These are phyloP conservation scores for Oceanites oceanicus DNA, from an alignment of 2,113 vertebrate genomes.

Conservation along the genomic window DNA sequence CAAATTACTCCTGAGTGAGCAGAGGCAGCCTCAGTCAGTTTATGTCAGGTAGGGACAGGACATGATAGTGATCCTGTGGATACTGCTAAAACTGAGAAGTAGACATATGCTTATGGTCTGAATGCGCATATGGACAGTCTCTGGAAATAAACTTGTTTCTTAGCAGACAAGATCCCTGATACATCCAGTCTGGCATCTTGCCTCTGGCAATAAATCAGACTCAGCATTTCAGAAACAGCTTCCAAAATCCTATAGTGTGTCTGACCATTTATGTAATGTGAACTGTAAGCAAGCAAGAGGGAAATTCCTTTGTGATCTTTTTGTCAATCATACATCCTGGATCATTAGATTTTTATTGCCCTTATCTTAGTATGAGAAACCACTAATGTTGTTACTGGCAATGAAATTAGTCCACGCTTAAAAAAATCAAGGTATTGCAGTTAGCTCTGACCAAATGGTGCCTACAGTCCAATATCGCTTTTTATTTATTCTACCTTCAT, in stretches of 20 bases:
- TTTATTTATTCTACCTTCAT: background rate
- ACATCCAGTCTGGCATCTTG: conserved; percentile 21
- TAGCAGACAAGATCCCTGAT: conserved; percentile 17
- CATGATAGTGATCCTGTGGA: background rate
- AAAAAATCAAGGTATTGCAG: background rate
- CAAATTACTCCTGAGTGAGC: background rate
- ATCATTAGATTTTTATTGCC: background rate
- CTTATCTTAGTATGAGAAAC: background rate
- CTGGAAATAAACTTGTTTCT: background rate
- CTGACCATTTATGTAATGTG: background rate
- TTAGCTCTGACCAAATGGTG: background rate
- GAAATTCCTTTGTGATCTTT: background rate
- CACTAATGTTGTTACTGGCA: background rate
- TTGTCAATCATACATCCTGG: background rate
- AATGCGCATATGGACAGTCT: background rate
- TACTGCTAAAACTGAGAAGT: background rate
- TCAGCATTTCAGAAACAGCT: background rate
- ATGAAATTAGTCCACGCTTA: background rate
- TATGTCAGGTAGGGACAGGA: background rate
- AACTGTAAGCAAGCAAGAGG: background rate
- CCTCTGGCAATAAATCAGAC: conserved; percentile 24
- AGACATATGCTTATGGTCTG: background rate
- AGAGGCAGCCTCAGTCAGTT: background rate
- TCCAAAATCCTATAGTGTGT: background rate
- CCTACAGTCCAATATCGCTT: background rate